Conservation (phyloP, 2,888 invertebrate species). For the Lomographa bimaculata region DNA sequence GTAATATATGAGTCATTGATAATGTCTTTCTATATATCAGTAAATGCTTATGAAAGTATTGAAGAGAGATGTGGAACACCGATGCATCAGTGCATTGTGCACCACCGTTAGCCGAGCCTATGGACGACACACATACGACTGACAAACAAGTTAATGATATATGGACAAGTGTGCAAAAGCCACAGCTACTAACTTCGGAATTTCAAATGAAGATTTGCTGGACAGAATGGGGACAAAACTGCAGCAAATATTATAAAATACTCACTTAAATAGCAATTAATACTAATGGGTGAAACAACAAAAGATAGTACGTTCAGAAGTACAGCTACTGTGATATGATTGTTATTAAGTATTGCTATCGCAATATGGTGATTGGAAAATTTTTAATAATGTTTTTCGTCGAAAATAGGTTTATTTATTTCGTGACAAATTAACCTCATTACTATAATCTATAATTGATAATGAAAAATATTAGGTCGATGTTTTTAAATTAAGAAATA, state of each 20-base stretch:
- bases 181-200: slow-evolving; percentile 35
- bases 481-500: no score
- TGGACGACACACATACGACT: slow-evolving; percentile 61
- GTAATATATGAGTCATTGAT: slow-evolving; percentile 12
- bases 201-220: slow-evolving; percentile 47
- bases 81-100: slow-evolving; percentile 73
- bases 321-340: neutral
- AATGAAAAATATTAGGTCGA: no score
- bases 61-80: slow-evolving; percentile 59
- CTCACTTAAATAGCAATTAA: slow-evolving; percentile 4
- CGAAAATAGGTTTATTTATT: no score
- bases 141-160: slow-evolving; percentile 70
- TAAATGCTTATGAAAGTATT: slow-evolving; percentile 7
- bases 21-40: slow-evolving; percentile 15
- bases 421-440: no score
- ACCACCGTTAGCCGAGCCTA: slow-evolving; percentile 65
- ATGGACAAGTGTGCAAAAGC: slow-evolving; percentile 48
- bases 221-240: slow-evolving; percentile 44
- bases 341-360: slow-evolving; percentile 2
- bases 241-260: slow-evolving; percentile 23
- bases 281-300: no score
- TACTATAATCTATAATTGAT: no score
- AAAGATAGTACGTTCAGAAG: neutral
- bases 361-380: slow-evolving; percentile 9
- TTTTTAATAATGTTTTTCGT: no score